phyloP scores from a whole-genome alignment of 53 echinoderm and acorn worm species.

The Stichopus horrens region DNA sequence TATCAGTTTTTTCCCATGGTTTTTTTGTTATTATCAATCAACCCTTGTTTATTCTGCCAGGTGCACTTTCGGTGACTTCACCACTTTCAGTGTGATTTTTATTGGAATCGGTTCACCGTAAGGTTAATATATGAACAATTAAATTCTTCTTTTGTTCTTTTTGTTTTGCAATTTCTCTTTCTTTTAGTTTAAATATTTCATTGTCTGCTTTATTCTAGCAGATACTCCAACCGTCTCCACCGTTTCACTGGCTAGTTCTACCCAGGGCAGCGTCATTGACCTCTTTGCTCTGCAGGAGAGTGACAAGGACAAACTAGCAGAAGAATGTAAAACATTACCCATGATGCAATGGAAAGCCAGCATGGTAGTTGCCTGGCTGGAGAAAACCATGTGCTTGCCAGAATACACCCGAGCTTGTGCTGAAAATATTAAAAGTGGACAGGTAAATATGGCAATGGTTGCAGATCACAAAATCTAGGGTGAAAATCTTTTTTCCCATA shows the following conservation, averaged over 20 bases:
- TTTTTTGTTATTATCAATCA: too few species aligned
- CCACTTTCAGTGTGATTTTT: not conserved
- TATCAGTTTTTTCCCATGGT: too few species aligned
- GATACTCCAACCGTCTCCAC: slow-evolving; percentile 56
- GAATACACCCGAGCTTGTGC: slow-evolving; percentile 81
- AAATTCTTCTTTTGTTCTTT: not conserved
- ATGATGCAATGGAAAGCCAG: slow-evolving; percentile 97
- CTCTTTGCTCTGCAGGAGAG: slow-evolving; percentile 74
- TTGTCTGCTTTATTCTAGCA: not conserved
- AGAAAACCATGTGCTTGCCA: slow-evolving; percentile 84
- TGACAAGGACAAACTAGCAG: slow-evolving; percentile 79
- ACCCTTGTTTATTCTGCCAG: too few species aligned
- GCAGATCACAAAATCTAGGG: too few species aligned
- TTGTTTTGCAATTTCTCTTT: not conserved
- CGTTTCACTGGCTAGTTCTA: slow-evolving; percentile 42
- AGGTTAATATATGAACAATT: not conserved
- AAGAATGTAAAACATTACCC: slow-evolving; percentile 77
- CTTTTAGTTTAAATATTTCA: not conserved
- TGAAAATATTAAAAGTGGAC: slow-evolving; percentile 96
- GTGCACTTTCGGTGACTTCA: not conserved
- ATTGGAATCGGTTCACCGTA: not conserved
- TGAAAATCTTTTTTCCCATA: too few species aligned
- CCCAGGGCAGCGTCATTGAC: slow-evolving; percentile 69
- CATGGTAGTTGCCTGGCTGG: slow-evolving; percentile 95
- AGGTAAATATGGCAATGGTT: slow-evolving; percentile 49